These are phyloP conservation scores for Meandrusa payeni DNA, from an alignment of 2,888 invertebrate species.

Conservation along the genomic window DNA sequence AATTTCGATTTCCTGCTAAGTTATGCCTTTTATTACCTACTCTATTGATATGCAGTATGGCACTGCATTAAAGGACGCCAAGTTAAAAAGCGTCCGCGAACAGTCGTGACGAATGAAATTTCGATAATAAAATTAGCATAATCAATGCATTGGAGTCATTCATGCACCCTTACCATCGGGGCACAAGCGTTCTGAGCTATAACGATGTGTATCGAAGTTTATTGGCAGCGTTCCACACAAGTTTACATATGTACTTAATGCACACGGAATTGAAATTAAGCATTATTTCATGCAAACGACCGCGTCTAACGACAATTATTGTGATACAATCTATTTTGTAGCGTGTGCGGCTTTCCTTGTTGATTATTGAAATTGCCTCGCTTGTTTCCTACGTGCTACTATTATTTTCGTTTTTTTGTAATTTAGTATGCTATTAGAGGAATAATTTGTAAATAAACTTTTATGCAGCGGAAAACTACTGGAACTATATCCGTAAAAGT, in stretches of 20 bases:
- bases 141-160: slow-evolving; percentile 65
- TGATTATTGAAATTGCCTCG: slow-evolving; percentile 45
- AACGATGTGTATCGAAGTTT: slow-evolving; percentile 59
- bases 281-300: slow-evolving; percentile 73
- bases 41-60: slow-evolving; percentile 7
- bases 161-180: slow-evolving; percentile 50
- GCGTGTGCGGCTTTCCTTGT: slow-evolving; percentile 42
- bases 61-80: slow-evolving; percentile 17
- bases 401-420: slow-evolving; percentile 17
- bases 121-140: slow-evolving; percentile 76
- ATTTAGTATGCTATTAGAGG: background rate
- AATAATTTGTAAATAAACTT: slow-evolving; percentile 11
- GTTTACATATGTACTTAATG: slow-evolving; percentile 60
- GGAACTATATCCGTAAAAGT: no score
- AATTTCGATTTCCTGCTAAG: no score
- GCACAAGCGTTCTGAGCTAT: slow-evolving; percentile 8
- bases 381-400: slow-evolving; percentile 36
- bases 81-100: slow-evolving; percentile 28
- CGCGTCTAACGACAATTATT: slow-evolving; percentile 56
- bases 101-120: slow-evolving; percentile 63
- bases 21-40: no score
- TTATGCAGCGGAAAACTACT: background rate
- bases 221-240: slow-evolving; percentile 64
- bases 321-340: slow-evolving; percentile 52
- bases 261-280: slow-evolving; percentile 71